phyloP scores from a whole-genome alignment of 2,113 vertebrate genomes.

The Acinonyx jubatus region DNA sequence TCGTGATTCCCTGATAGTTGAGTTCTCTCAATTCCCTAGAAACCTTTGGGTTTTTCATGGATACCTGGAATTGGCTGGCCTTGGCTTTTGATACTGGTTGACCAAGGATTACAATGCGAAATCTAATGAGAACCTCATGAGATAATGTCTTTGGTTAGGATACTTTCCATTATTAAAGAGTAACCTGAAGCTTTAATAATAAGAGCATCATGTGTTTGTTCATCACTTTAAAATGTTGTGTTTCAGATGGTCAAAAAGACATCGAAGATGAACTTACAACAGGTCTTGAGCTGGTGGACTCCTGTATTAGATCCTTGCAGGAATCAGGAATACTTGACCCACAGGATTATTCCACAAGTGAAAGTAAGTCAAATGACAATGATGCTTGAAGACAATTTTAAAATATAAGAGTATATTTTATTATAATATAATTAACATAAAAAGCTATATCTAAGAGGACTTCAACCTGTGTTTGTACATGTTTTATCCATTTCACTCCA shows the following conservation, averaged over 20 bases:
- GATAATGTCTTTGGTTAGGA: background rate
- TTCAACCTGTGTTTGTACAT: background rate
- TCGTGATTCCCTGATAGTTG: background rate
- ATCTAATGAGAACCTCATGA: background rate
- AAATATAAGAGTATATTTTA: background rate
- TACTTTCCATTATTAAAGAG: background rate
- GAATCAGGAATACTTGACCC: constrained; percentile 98
- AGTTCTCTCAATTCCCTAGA: constrained; percentile 63
- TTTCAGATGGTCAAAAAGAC: constrained; percentile 96
- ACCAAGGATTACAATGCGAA: background rate
- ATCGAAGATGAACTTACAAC: constrained; percentile 99
- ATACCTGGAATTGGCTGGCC: background rate
- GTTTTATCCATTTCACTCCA: background rate
- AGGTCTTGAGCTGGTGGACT: constrained; percentile 97
- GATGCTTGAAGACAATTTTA: background rate
- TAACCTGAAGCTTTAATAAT: background rate
- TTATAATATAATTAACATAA: background rate
- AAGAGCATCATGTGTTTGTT: background rate
- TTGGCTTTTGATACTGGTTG: background rate
- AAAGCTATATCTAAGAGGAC: too few species aligned
- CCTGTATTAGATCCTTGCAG: constrained; percentile 97
- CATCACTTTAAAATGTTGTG: constrained; percentile 46
- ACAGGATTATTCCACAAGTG: constrained; percentile 92
- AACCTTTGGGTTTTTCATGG: background rate
- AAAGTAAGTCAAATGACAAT: constrained; percentile 88